Conservation (phyloP, 53 echinoderm and acorn worm species). For the Arbacia lixula region DNA sequence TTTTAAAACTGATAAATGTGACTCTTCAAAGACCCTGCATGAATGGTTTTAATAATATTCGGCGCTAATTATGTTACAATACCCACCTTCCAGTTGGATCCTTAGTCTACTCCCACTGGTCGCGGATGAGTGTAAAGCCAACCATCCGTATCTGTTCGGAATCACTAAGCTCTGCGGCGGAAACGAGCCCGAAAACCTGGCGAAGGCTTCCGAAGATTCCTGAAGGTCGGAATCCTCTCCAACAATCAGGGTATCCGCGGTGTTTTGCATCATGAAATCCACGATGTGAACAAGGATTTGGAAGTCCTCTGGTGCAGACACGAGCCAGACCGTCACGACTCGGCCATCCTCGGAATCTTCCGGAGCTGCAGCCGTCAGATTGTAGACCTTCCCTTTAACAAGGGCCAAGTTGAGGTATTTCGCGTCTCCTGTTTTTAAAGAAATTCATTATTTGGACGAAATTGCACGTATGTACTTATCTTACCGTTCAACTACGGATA, state of each 20-base stretch:
- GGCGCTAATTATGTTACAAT: too few relatives aligned
- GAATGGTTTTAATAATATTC: too few relatives aligned
- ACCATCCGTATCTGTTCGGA: background rate
- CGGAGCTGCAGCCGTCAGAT: too few relatives aligned
- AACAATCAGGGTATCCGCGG: constrained; percentile 8
- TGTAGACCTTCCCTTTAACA: too few relatives aligned
- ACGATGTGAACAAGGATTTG: constrained; percentile 24
- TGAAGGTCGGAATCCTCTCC: constrained; percentile 12
- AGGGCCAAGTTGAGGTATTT: too few relatives aligned
- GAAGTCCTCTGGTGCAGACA: constrained; percentile 11
- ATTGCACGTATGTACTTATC: too few relatives aligned
- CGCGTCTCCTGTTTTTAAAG: too few relatives aligned
- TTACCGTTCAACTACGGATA: too few relatives aligned
- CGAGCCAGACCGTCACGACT: constrained; percentile 9
- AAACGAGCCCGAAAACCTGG: constrained; percentile 13
- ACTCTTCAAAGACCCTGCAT: too few relatives aligned
- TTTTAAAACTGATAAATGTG: too few relatives aligned
- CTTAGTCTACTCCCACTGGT: background rate
- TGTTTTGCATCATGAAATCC: constrained; percentile 9
- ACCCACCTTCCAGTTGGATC: constrained; percentile 6
- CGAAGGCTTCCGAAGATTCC: constrained; percentile 13
- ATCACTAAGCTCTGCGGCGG: constrained; percentile 20
- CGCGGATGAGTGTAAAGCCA: background rate
- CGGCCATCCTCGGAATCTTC: background rate
- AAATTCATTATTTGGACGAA: too few relatives aligned